A percentile compares a stretch with the other conserved stretches of the same genome.
phyloP scores from a whole-genome alignment of 2,113 vertebrate species.

The Alethe diademata region DNA sequence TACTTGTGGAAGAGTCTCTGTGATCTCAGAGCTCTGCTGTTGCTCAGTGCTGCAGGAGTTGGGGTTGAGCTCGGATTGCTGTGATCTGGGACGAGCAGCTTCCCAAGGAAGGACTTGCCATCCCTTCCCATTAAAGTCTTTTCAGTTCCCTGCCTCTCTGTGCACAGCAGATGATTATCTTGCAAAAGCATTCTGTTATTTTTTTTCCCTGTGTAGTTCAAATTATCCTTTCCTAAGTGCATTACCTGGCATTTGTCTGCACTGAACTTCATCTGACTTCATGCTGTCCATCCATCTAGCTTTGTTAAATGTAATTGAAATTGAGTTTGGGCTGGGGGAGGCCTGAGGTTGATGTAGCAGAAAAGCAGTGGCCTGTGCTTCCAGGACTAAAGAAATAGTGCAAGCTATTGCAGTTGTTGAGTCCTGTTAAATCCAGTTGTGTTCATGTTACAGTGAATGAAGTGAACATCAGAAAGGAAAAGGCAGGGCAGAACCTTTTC shows the following conservation, averaged over 20 bases:
- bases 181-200: not conserved
- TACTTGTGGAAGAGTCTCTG: not conserved
- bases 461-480: not conserved
- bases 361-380: constrained; percentile 23
- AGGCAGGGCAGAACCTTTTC: not conserved
- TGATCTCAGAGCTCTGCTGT: not conserved
- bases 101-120: constrained; percentile 34
- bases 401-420: not conserved
- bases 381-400: not conserved
- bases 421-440: constrained; percentile 18
- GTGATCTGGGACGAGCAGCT: not conserved
- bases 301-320: constrained; percentile 43
- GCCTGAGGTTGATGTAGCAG: constrained; percentile 2
- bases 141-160: constrained; percentile 23
- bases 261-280: constrained; percentile 46
- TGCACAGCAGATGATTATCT: constrained; percentile 61
- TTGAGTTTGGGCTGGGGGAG: constrained; percentile 19
- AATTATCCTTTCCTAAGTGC: constrained; percentile 55
- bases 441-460: not conserved
- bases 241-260: constrained; percentile 55
- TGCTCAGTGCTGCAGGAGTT: not conserved
- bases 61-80: not conserved
- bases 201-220: not conserved
- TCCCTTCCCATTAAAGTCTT: not conserved
- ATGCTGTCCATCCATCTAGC: constrained; percentile 12